Conservation (phyloP, 2,113 vertebrate genomes). For the Ranitomeya imitator region DNA sequence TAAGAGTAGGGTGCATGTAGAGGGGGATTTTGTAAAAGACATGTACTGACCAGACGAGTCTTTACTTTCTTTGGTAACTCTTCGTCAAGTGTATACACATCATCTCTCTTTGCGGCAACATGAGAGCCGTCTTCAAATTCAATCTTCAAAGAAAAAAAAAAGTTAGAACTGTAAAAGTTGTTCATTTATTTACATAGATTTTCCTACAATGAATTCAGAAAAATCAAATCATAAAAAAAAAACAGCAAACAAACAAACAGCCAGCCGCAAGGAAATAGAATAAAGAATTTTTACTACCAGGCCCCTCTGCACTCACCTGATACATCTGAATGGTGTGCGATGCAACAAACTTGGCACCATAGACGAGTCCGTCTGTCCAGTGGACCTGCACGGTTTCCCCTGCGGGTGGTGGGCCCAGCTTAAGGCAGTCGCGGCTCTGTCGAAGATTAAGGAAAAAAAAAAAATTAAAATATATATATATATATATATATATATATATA, state of each 20-base stretch:
- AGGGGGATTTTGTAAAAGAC: too few species aligned
- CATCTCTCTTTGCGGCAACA: conserved; percentile 92
- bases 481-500: neutral
- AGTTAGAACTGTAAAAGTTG: too few species aligned
- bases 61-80: conserved; percentile 98
- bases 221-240: too few species aligned
- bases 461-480: conserved; percentile 17
- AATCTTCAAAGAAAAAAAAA: conserved; percentile 72
- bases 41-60: conserved; percentile 84
- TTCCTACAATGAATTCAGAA: too few species aligned
- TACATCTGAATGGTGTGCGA: conserved; percentile 96
- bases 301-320: conserved; percentile 75
- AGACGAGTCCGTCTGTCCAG: conserved; percentile 95
- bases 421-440: conserved; percentile 90
- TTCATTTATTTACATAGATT: too few species aligned
- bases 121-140: conserved; percentile 98
- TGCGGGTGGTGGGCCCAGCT: conserved; percentile 84
- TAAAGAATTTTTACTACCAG: neutral
- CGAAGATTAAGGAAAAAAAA: conserved; percentile 34
- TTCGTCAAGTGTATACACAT: conserved; percentile 94
- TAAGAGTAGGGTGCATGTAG: too few species aligned
- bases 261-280: neutral
- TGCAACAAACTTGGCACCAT: conserved; percentile 92
- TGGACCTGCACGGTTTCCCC: conserved; percentile 91
- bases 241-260: too few species aligned